Conservation (phyloP, 2,888 invertebrate species). For the Orchestes rusci region DNA sequence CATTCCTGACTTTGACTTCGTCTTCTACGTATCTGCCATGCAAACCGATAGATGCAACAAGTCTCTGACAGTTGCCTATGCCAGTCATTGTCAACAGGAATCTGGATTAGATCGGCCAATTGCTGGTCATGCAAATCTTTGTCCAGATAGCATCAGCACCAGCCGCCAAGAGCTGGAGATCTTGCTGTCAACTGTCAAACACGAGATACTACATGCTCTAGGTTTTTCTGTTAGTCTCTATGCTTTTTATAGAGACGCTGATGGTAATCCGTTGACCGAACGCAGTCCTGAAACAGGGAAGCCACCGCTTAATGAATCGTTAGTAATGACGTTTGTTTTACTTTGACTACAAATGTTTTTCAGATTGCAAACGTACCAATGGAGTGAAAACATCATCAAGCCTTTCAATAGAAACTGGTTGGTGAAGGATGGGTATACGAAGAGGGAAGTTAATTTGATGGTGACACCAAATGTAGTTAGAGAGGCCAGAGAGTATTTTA, state of each 20-base stretch:
- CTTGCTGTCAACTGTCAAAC: slow-evolving; percentile 91
- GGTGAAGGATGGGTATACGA: slow-evolving; percentile 40
- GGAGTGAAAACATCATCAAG: slow-evolving; percentile 84
- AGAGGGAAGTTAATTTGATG: slow-evolving; percentile 40
- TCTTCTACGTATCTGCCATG: slow-evolving; percentile 93
- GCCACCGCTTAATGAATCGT: slow-evolving; percentile 83
- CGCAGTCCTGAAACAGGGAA: slow-evolving; percentile 78
- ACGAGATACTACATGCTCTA: slow-evolving; percentile 95
- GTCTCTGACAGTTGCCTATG: slow-evolving; percentile 91
- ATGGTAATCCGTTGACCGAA: slow-evolving; percentile 82
- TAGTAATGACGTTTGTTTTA: slow-evolving; percentile 35
- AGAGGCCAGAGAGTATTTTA: slow-evolving; percentile 84
- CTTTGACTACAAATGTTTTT: no score
- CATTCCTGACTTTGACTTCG: slow-evolving; percentile 81
- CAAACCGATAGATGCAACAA: slow-evolving; percentile 89
- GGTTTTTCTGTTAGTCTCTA: slow-evolving; percentile 96
- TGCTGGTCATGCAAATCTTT: slow-evolving; percentile 97
- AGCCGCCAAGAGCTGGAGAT: slow-evolving; percentile 87
- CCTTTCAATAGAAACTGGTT: slow-evolving; percentile 54
- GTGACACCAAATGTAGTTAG: slow-evolving; percentile 82
- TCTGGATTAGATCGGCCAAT: slow-evolving; percentile 89
- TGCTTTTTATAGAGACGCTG: slow-evolving; percentile 88
- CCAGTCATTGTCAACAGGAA: slow-evolving; percentile 98
- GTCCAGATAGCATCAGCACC: slow-evolving; percentile 89
- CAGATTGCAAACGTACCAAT: slow-evolving; percentile 86